These are phyloP conservation scores for Sarcophaga bullata DNA, from an alignment of 1,140 invertebrate genomes.

Conservation along the genomic window DNA sequence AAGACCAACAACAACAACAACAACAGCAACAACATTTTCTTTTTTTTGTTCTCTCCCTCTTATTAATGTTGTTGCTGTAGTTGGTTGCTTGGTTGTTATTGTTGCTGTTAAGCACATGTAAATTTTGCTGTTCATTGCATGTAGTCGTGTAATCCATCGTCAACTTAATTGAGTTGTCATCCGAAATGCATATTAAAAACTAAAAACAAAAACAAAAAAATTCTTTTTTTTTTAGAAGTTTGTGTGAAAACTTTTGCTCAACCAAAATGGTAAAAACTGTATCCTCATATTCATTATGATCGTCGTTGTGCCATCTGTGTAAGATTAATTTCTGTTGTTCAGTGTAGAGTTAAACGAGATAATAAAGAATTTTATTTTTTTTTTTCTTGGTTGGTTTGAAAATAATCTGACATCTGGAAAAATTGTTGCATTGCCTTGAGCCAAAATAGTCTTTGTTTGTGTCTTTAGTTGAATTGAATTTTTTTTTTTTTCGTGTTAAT, in stretches of 20 bases:
- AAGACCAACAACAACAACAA: neutral
- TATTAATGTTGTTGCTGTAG: neutral
- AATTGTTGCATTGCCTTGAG: neutral
- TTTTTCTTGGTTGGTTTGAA: neutral
- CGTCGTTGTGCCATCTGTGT: neutral
- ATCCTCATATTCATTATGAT: neutral
- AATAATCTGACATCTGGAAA: neutral
- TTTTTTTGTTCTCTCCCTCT: neutral
- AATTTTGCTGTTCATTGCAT: slow-evolving; percentile 29
- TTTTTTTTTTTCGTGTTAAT: no score
- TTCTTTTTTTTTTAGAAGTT: slow-evolving; percentile 19
- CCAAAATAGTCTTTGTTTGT: neutral
- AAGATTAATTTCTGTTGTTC: neutral
- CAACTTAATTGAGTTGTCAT: slow-evolving; percentile 39
- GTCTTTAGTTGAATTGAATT: no score
- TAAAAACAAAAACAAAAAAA: no score
- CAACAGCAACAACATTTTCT: no score
- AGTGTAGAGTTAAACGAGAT: slow-evolving; percentile 1
- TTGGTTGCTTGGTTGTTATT: neutral
- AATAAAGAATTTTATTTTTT: neutral
- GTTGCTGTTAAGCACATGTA: slow-evolving; percentile 26
- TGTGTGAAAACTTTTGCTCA: slow-evolving; percentile 6
- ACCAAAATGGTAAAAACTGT: neutral
- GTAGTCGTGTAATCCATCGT: slow-evolving; percentile 35
- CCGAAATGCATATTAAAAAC: slow-evolving; percentile 23